Evolutionary conservation across 2,113 vertebrate species (phyloP), one percentile per base, ranked within the genome.

Genomic region (Fukomys damarensis): DNA sequence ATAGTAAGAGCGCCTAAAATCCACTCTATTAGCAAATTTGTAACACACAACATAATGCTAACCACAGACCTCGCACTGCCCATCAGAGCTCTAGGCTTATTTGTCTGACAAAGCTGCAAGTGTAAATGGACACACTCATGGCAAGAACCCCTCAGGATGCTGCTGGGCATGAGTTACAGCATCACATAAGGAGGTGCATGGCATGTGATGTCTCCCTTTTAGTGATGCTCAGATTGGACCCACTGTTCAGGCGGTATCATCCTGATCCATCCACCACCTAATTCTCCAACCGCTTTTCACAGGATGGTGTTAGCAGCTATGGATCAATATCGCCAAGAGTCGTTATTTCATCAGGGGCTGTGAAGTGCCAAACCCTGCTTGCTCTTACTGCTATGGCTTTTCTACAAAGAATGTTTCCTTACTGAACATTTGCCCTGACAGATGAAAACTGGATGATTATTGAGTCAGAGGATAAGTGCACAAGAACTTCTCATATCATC

Each of bases 341-440:
- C 95, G 70, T 87, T 49, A 81, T 90, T 89, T 84, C 59, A 76
- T 46, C 81, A 70, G 72, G 17, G 56, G n/a, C 41, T 91, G 19
- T 46, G 79, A 63, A 79, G 58, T 4, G 11, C 32, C 61, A 22
- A 22, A 52, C 20, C 17, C 70, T n/a, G n/a, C 61, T 30, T 86
- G 38, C 32, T 85, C 52, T 90, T 61, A 59, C 19, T 43, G 86
- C 59, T 16, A 14, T 46, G 19, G 43, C 41, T 92, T 85, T 84
- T 91, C 52, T 65, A 12, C 14, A 14, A 41, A 88, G 35, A 90
- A 58, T 5, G 7, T 77, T 54, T 68, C 76, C 46, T 82, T 49
- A 49, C 58, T 74, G 80, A 87, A 68, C 81, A 70, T 79, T 90
- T 85, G 9, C 46, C 85, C 54, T n/a, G 30, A 66, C 26, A 46